A percentile compares a stretch with the other conserved stretches of the same genome.
Evolutionary conservation across 2,888 invertebrate genomes (phyloP).

Genomic region (Thumatha senex): DNA sequence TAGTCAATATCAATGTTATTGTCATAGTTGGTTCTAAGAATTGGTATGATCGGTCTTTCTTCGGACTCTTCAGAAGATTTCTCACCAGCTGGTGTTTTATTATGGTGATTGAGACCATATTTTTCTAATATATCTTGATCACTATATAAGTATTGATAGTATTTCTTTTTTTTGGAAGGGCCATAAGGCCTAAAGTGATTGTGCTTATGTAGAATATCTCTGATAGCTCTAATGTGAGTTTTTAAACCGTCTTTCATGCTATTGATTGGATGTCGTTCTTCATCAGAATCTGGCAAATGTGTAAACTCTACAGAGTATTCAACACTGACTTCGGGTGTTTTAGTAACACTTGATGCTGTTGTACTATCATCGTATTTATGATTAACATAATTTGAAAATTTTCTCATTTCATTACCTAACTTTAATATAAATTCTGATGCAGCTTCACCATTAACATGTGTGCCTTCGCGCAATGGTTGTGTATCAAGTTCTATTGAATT

Average conservation of each 20-base stretch:
- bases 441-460: neutral
- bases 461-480: neutral
- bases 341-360: neutral
- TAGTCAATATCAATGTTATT: neutral
- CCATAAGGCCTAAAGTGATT: neutral
- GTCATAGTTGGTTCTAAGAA: neutral
- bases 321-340: neutral
- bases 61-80: neutral
- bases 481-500: slow-evolving; percentile 3
- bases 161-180: neutral
- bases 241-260: slow-evolving; percentile 32
- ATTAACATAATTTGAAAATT: neutral
- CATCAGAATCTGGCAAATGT: slow-evolving; percentile 22
- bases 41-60: neutral
- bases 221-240: slow-evolving; percentile 39
- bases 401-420: neutral
- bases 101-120: neutral
- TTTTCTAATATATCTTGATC: neutral
- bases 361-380: neutral
- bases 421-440: neutral
- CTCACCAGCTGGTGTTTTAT: neutral
- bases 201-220: slow-evolving; percentile 33
- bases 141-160: neutral
- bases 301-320: neutral
- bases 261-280: slow-evolving; percentile 26